Base-by-base conservation (phyloP, 2,888 invertebrate genomes). In the Lottia gigantea region DNA sequence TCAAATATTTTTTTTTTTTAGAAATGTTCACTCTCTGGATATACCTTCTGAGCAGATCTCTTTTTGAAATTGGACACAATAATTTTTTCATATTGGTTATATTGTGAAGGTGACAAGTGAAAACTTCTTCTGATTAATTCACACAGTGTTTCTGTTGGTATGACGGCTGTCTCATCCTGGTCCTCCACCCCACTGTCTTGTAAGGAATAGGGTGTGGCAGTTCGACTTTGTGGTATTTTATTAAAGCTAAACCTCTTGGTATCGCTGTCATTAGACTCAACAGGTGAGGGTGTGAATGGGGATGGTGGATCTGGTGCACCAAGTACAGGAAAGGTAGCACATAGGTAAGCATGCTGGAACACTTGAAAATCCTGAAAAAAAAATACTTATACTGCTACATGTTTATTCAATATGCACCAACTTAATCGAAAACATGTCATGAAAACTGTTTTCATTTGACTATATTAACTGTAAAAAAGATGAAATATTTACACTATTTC, bases 231-330 rank as follows among this genome's bases (percentile, higher is more conserved):
- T 14, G 66, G 25, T 25, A 71, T 66, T 2, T 66, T 67, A 23
- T 16, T n/a, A 55, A 26, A 40, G 49, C 45, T 62, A 47, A 25
- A 31, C 14, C 40, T 49, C 19, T 31, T 26, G 45, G 64, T 31
- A n/a, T 31, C 64, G 12, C 23, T 26, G 16, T 61, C 61, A 23
- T 12, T 63, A 45, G 14, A 45, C 14, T 6, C 25, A 11, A n/a
- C 45, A 6, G 82, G 79, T 12, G 82, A 77, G 8, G 83, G 82
- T 8, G 81, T 74, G 45, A 72, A 68, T 1, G 79, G 76, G 26
- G 82, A 78, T 1, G 85, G 85, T 8, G 84, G 85, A 40, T 81
- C 80, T 26, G 85, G 85, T 6, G 83, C 85, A 15, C 83, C 82
- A 40, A 85, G 73, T 0, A 83, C 83, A 16, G 86, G 85, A 64